Percentiles rank a stretch among this genome's conserved stretches.
Conservation (phyloP, 2,113 vertebrate species). For the Perognathus longimembris region DNA sequence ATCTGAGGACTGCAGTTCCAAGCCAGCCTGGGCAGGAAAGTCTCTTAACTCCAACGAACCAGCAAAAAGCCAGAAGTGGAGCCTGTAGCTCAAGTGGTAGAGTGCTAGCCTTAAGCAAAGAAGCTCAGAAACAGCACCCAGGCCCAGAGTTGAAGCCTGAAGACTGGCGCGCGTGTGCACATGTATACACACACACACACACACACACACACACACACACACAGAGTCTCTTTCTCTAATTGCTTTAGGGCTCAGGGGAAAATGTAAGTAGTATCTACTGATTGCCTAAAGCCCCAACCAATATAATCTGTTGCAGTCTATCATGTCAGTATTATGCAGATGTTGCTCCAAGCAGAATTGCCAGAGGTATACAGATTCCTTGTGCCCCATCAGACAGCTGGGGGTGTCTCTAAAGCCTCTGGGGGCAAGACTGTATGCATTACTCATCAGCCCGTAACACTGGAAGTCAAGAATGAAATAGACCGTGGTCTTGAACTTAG, state of each 20-base stretch:
- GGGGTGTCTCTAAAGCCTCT: rapidly evolving
- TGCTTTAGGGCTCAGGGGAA: slow-evolving; percentile 1
- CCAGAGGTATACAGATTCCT: neutral
- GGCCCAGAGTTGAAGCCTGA: too few species aligned
- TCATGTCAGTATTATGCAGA: neutral
- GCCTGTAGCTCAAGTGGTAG: too few species aligned
- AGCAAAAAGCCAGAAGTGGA: too few species aligned
- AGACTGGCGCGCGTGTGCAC: too few species aligned
- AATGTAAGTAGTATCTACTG: neutral
- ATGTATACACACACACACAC: too few species aligned
- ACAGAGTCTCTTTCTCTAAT: neutral
- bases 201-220: too few species aligned
- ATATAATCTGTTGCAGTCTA: neutral
- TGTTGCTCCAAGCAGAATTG: neutral
- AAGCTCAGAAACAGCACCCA: too few species aligned
- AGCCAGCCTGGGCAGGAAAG: too few species aligned
- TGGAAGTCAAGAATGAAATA: neutral
- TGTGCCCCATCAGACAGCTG: neutral
- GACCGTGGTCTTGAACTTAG: neutral
- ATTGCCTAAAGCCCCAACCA: slow-evolving; percentile 1
- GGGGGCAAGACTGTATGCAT: neutral
- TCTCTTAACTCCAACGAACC: too few species aligned
- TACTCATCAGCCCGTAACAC: neutral
- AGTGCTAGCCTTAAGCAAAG: too few species aligned
- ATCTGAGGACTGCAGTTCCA: too few species aligned